These are phyloP conservation scores for Neoseiulus cucumeris DNA, from an alignment of 1,140 invertebrate species.

Conservation along the genomic window DNA sequence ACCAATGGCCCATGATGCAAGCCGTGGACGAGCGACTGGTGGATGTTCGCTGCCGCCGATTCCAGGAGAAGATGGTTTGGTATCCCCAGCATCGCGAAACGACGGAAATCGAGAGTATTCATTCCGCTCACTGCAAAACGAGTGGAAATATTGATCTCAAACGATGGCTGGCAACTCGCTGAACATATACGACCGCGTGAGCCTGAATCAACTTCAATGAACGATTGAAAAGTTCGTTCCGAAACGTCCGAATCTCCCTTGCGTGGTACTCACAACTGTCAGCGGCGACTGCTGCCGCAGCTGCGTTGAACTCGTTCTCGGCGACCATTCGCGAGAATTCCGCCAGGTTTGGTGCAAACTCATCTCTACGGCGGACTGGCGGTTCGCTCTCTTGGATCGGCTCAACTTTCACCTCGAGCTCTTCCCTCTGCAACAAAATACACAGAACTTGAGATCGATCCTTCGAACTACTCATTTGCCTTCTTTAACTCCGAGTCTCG, in stretches of 20 bases:
- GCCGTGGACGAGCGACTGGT: background rate
- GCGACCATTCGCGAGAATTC: conserved; percentile 7
- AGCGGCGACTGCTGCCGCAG: background rate
- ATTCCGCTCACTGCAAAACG: background rate
- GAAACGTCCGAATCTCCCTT: background rate
- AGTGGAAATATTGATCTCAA: background rate
- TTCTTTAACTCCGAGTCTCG: no score
- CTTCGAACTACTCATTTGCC: no score
- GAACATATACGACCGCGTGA: background rate
- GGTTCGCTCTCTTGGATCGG: no score
- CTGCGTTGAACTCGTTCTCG: background rate
- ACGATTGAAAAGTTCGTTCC: background rate
- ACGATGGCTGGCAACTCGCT: no score
- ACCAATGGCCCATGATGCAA: background rate
- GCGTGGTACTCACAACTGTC: background rate
- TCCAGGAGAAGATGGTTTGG: background rate
- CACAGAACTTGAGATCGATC: no score
- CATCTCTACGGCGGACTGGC: no score
- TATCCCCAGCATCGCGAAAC: conserved; percentile 1
- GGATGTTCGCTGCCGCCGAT: background rate
- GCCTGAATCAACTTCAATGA: background rate
- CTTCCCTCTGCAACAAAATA: no score
- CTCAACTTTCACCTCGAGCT: no score
- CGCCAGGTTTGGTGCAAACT: background rate
- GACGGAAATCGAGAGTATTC: background rate